phyloP scores from a whole-genome alignment of 2,888 invertebrate genomes.

The Sceliomorpha sp. region DNA sequence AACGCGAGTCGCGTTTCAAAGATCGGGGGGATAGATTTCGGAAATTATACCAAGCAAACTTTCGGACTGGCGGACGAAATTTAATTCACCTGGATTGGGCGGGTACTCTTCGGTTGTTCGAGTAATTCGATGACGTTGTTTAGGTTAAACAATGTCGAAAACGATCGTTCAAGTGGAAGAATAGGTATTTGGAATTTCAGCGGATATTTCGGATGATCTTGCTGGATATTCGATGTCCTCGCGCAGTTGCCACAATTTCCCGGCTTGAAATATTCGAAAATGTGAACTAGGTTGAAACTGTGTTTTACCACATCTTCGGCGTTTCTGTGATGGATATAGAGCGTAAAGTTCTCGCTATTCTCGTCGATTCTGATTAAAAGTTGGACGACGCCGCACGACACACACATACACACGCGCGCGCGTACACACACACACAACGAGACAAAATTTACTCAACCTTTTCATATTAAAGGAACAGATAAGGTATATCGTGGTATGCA shows the following conservation, averaged over 20 bases:
- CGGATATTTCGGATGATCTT: not conserved
- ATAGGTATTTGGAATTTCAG: too few relatives aligned
- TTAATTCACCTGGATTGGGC: too few relatives aligned
- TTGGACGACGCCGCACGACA: slow-evolving; percentile 67
- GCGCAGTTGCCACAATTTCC: slow-evolving; percentile 20
- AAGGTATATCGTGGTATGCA: slow-evolving; percentile 44
- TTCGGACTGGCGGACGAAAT: too few relatives aligned
- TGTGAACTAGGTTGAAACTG: slow-evolving; percentile 51
- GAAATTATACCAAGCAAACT: too few relatives aligned
- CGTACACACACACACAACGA: too few relatives aligned
- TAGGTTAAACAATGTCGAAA: too few relatives aligned
- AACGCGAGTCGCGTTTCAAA: too few relatives aligned
- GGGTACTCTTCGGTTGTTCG: too few relatives aligned
- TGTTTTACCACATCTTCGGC: slow-evolving; percentile 66
- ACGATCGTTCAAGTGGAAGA: too few relatives aligned
- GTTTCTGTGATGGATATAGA: slow-evolving; percentile 63
- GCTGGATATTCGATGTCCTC: slow-evolving; percentile 13
- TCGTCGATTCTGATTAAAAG: slow-evolving; percentile 69
- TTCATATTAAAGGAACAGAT: slow-evolving; percentile 54
- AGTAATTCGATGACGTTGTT: too few relatives aligned
- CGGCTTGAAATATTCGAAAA: slow-evolving; percentile 34
- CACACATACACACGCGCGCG: too few relatives aligned
- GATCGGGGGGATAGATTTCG: too few relatives aligned
- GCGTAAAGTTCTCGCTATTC: slow-evolving; percentile 66
- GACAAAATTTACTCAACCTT: slow-evolving; percentile 63